Evolutionary conservation across 2,113 vertebrate species (phyloP), one percentile per base, ranked within the genome.

Genomic region (Pedionomus torquatus): DNA sequence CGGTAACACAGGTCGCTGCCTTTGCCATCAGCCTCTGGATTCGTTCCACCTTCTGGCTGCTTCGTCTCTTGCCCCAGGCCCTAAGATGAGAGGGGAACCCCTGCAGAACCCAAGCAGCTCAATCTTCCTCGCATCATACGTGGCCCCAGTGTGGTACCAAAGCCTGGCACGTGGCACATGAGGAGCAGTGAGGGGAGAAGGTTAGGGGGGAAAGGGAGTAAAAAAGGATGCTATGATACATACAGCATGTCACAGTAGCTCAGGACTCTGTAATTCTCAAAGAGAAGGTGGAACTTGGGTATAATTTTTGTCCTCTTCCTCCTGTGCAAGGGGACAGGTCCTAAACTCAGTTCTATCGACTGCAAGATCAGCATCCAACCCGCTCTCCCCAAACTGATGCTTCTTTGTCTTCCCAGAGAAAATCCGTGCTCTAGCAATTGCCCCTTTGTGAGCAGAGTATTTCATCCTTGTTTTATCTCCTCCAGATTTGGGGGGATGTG

Each of bases 231-330:
- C 43, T 4, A 8, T 17, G 46, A 35, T 17, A 10, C 10, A 1
- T 7, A 4, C 0, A 13, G 20, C 0, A 3, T 2, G 1, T 43
- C 48, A 10, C 26, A 4, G 28, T 0, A 44, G 65, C 37, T 10
- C 74, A n/a, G 80, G 64, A 17, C 43, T 43, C n/a, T 6, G 2
- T 37, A 64, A 17, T 52, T 72, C 91, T 41, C 28, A 7, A 52
- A 52, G 68, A 44, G 51, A n/a, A 82, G 20, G 43, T 5, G n/a
- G 84, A 13, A 25, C 17, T 63, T 35, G 26, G 39, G 28, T 21
- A 2, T 21, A 0, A 4, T 31, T 93, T 51, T 69, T 33, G 19
- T 12, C 76, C 31, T 66, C 16, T 35, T 60, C 17, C 18, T 39
- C 17, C 25, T 54, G 1, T 28, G 7, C 4, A 3, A 65, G 35